phyloP scores from a whole-genome alignment of 2,888 invertebrate genomes.

The Protula sp. region DNA sequence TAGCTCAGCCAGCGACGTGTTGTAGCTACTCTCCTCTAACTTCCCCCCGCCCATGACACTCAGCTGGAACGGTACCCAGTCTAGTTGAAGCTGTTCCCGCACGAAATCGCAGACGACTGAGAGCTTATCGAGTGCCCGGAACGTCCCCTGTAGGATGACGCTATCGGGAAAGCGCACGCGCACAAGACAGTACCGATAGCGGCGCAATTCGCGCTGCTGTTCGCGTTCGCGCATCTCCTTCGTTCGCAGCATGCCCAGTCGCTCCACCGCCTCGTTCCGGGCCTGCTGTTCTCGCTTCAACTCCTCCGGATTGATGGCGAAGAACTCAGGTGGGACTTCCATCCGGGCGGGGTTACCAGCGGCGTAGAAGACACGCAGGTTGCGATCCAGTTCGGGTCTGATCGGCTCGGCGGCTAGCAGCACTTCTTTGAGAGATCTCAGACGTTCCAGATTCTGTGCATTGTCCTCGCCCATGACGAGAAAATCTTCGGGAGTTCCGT shows the following conservation, averaged over 20 bases:
- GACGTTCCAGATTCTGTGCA: slow-evolving; percentile 37
- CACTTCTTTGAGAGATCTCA: slow-evolving; percentile 69
- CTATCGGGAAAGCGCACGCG: slow-evolving; percentile 76
- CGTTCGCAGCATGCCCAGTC: slow-evolving; percentile 77
- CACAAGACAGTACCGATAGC: slow-evolving; percentile 69
- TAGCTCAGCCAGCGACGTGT: slow-evolving; percentile 68
- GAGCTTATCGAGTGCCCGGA: slow-evolving; percentile 76
- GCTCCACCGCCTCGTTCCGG: slow-evolving; percentile 68
- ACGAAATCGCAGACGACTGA: slow-evolving; percentile 72
- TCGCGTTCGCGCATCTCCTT: slow-evolving; percentile 93
- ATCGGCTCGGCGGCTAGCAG: slow-evolving; percentile 75
- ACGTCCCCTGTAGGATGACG: slow-evolving; percentile 69
- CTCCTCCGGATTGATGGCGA: slow-evolving; percentile 73
- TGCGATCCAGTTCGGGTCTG: slow-evolving; percentile 74
- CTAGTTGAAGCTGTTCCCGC: slow-evolving; percentile 67
- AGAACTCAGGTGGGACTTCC: slow-evolving; percentile 79
- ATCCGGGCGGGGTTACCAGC: slow-evolving; percentile 13
- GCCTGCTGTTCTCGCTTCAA: slow-evolving; percentile 66
- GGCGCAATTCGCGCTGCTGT: slow-evolving; percentile 70
- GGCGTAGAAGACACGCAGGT: slow-evolving; percentile 59
- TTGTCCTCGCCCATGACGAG: slow-evolving; percentile 40
- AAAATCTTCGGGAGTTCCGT: slow-evolving; percentile 57
- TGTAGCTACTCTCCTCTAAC: slow-evolving; percentile 60
- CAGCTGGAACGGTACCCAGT: slow-evolving; percentile 66
- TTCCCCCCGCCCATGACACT: slow-evolving; percentile 66